Evolutionary conservation across 1,140 invertebrate species (phyloP), one percentile per base, ranked within the genome.

Genomic region (Leucophenga varia): DNA sequence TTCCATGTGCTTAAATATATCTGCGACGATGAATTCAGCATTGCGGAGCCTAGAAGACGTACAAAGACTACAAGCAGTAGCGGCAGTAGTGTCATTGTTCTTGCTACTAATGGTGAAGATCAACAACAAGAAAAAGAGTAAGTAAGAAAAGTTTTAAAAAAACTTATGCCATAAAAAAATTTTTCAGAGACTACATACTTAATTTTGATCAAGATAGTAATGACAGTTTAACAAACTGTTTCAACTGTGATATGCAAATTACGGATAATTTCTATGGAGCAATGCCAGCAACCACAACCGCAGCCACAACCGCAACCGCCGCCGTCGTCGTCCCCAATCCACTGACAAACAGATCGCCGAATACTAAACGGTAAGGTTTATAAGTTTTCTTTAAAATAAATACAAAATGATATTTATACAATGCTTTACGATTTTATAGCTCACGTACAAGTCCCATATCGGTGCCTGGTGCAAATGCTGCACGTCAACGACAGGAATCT

Each of bases 1-100:
- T 90, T 91, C 59, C 81, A 86, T 61, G 85, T 90, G 58, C 65
- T 90, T 18, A 86, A 86, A 54, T 80, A 85, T 57, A 81, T 90
- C 19, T 68, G 77, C 13, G 79, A 79, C 13, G 83, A 87, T 20
- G 85, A 89, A 46, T 90, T 82, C 57, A 83, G 81, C 59, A 74
- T 84, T 44, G 42, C 55, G 32, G 51, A 53, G 20, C 51, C 43
- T 10, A 51, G 57, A 65, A 49, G 42, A 35, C 52, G 47, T 40
- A 54, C 47, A 17, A 54, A 49, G 37, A 54, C 52, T n/a, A 28
- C 36, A 4, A 47, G 42, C 16, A 48, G 51, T 47, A 48, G 51
- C 30, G 31, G 51, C 12, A 48, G 51, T 35, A 40, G 36, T 31
- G 34, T 48, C 31, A 31, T 39, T 44, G 17, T 40, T 16, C 12